Evolutionary conservation across 2,888 invertebrate genomes (phyloP).

Genomic region (Eledona agricola): DNA sequence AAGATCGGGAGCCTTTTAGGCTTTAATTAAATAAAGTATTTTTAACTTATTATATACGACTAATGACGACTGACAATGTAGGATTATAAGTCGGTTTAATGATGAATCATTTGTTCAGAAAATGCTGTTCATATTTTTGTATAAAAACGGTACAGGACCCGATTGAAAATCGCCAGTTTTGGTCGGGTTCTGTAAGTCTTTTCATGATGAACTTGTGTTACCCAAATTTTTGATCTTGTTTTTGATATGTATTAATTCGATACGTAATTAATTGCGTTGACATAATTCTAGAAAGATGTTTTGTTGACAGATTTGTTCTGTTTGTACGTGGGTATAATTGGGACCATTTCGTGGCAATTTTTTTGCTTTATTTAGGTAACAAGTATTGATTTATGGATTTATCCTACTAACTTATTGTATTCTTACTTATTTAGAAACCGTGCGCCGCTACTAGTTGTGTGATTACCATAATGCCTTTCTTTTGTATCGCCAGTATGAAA

Average conservation of each 20-base stretch:
- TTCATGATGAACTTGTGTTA: too few relatives aligned
- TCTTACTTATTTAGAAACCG: slow-evolving; percentile 29
- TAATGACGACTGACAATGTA: slow-evolving; percentile 54
- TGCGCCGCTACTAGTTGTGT: slow-evolving; percentile 36
- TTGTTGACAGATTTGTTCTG: slow-evolving; percentile 45
- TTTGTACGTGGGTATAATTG: slow-evolving; percentile 55
- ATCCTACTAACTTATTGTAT: slow-evolving; percentile 45
- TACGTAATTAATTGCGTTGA: slow-evolving; percentile 47
- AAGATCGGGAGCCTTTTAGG: slow-evolving; percentile 77
- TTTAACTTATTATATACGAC: slow-evolving; percentile 53
- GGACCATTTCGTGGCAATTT: slow-evolving; percentile 56
- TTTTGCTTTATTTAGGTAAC: slow-evolving; percentile 46
- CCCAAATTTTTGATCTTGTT: slow-evolving; percentile 3
- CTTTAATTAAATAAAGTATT: slow-evolving; percentile 63
- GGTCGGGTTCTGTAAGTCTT: slow-evolving; percentile 15
- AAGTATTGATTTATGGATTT: slow-evolving; percentile 58
- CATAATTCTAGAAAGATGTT: slow-evolving; percentile 51
- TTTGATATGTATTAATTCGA: slow-evolving; percentile 15
- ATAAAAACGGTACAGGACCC: slow-evolving; percentile 41
- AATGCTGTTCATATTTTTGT: slow-evolving; percentile 61
- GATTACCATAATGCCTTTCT: slow-evolving; percentile 54
- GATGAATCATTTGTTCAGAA: slow-evolving; percentile 47
- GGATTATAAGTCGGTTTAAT: slow-evolving; percentile 50
- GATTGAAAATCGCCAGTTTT: slow-evolving; percentile 54
- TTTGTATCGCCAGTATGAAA: slow-evolving; percentile 59